Conservation (phyloP, 2,888 invertebrate species). For the Limnephilus auricula region DNA sequence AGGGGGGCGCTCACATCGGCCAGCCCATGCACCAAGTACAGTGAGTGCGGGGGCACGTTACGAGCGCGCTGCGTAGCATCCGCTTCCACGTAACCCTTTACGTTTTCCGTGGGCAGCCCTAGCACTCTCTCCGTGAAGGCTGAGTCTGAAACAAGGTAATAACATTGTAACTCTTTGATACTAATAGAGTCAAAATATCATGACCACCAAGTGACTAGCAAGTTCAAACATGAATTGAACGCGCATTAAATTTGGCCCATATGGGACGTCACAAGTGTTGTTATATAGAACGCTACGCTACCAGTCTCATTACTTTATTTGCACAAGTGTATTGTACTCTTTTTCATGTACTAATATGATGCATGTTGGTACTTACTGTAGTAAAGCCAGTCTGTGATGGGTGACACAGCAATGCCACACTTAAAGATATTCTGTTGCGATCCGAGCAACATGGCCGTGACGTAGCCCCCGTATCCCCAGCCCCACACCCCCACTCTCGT, state of each 20-base stretch:
- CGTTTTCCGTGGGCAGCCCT: constrained; percentile 91
- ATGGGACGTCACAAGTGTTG: too few relatives aligned
- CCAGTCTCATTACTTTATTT: background rate
- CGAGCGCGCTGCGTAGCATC: constrained; percentile 93
- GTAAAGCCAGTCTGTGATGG: constrained; percentile 96
- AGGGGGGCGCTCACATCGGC: constrained; percentile 96
- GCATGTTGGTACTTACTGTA: constrained; percentile 84
- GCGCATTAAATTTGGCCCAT: too few relatives aligned
- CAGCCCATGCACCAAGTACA: constrained; percentile 94
- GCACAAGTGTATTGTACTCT: background rate
- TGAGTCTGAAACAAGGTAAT: constrained; percentile 82
- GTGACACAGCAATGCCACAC: constrained; percentile 96
- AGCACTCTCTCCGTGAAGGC: constrained; percentile 97
- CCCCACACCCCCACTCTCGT: constrained; percentile 96
- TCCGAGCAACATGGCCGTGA: constrained; percentile 93
- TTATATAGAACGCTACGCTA: too few relatives aligned
- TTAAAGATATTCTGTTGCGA: constrained; percentile 92
- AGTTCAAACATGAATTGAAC: too few relatives aligned
- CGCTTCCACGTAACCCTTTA: constrained; percentile 93
- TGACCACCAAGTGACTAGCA: background rate
- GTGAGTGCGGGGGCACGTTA: constrained; percentile 91
- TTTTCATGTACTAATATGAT: background rate
- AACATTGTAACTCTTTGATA: constrained; percentile 57
- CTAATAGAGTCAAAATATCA: constrained; percentile 38
- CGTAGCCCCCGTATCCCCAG: constrained; percentile 97